Conservation (phyloP, 2,113 vertebrate species). For the Tachysurus vachellii region DNA sequence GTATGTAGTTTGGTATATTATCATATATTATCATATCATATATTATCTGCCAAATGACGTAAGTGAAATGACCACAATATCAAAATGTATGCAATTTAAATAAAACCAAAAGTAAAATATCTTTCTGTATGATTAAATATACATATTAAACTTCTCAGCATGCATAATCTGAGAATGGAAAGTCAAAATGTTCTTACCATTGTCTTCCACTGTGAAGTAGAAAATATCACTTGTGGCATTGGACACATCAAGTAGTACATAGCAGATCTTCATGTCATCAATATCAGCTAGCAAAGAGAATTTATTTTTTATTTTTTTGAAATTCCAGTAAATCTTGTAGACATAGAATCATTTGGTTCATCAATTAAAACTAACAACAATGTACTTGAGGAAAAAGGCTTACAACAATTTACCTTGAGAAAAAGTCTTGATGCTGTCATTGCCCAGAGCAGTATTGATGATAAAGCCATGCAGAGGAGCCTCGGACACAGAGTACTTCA, state of each 20-base stretch:
- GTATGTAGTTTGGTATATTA: too few relatives aligned
- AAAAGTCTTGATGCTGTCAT: conserved; percentile 85
- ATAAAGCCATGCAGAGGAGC: conserved; percentile 82
- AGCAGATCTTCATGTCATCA: conserved; percentile 83
- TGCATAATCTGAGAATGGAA: not conserved
- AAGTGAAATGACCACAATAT: not conserved
- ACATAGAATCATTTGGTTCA: not conserved
- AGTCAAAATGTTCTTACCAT: conserved; percentile 69
- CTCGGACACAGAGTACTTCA: conserved; percentile 71
- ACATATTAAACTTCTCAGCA: not conserved
- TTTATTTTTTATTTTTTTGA: not conserved
- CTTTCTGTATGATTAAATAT: not conserved
- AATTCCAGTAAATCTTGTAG: not conserved
- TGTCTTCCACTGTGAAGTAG: conserved; percentile 83
- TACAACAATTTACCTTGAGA: conserved; percentile 83
- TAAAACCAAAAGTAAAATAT: too few relatives aligned
- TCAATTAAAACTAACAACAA: not conserved
- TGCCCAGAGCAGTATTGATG: conserved; percentile 85
- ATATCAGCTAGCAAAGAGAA: conserved; percentile 74
- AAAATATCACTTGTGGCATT: conserved; percentile 82
- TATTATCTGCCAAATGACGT: too few relatives aligned
- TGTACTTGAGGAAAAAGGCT: not conserved
- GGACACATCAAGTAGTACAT: conserved; percentile 76
- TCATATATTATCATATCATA: too few relatives aligned
- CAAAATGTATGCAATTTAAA: not conserved